phyloP scores from a whole-genome alignment of 30 jellyfish, hydroid and myxozoan genomes.

The Catostylus mosaicus region DNA sequence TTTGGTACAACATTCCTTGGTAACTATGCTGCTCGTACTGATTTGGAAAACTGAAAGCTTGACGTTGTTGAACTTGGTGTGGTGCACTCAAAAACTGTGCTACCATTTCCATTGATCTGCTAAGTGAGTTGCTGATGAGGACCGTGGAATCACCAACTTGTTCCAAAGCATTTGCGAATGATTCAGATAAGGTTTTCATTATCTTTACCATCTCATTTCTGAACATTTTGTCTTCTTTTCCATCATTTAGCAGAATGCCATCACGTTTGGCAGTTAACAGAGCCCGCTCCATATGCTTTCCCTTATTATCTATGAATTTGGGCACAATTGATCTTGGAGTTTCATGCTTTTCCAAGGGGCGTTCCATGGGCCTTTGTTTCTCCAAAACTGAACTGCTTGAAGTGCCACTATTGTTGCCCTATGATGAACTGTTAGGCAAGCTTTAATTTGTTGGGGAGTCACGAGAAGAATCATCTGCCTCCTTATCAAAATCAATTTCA shows the following conservation, averaged over 20 bases:
- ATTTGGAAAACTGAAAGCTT: conserved; percentile 24
- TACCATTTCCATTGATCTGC: conserved; percentile 35
- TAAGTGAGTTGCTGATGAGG: conserved; percentile 24
- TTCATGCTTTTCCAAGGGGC: conserved; percentile 12
- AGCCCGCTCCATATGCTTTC: conserved; percentile 41
- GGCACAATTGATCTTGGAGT: conserved; percentile 44
- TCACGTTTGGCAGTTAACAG: conserved; percentile 65
- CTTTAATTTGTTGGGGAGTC: background rate
- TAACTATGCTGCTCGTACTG: conserved; percentile 29
- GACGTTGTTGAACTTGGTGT: conserved; percentile 22
- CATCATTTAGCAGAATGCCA: conserved; percentile 25
- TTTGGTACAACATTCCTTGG: conserved; percentile 16
- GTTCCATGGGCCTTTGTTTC: conserved; percentile 19
- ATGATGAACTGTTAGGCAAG: conserved; percentile 22
- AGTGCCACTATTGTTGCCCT: conserved; percentile 12
- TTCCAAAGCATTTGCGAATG: conserved; percentile 15
- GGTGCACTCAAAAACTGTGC: conserved; percentile 28
- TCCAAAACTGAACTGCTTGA: conserved; percentile 3
- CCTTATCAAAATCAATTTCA: conserved; percentile 9
- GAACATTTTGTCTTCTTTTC: conserved; percentile 19
- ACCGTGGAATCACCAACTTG: conserved; percentile 15
- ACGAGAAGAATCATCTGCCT: conserved; percentile 8
- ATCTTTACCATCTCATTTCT: conserved; percentile 10
- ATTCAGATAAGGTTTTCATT: conserved; percentile 16
- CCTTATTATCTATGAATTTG: conserved; percentile 51